These are phyloP conservation scores for Ridgeia piscesae DNA, from an alignment of 1,140 invertebrate genomes.

Conservation along the genomic window DNA sequence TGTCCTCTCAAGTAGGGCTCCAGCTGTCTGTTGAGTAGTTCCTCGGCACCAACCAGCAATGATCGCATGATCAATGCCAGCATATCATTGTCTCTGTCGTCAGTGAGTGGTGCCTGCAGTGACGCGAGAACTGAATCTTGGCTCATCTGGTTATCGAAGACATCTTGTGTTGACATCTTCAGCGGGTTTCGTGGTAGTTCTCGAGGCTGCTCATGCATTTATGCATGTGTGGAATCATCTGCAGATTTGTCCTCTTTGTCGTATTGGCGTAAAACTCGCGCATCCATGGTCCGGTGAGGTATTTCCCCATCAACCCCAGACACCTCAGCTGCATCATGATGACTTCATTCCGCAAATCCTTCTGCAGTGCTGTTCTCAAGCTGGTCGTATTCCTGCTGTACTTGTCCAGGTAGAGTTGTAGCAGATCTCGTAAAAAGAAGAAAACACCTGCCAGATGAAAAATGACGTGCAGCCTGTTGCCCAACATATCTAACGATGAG, in stretches of 20 bases:
- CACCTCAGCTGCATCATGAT: neutral
- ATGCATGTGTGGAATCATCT: neutral
- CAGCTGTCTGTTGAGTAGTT: neutral
- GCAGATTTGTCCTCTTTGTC: neutral
- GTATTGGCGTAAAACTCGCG: slow-evolving; percentile 2
- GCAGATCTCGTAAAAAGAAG: neutral
- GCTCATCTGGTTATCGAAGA: neutral
- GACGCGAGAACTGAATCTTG: neutral
- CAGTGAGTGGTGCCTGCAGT: neutral
- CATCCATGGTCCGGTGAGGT: slow-evolving; percentile 13
- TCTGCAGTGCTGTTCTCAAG: neutral
- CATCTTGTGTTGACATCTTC: neutral
- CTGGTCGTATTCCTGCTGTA: too few species aligned
- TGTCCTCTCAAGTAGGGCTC: neutral
- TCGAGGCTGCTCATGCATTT: neutral
- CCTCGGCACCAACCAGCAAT: neutral
- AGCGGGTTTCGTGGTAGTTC: neutral
- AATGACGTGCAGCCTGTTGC: slow-evolving; percentile 8
- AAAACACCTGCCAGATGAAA: slow-evolving; percentile 7
- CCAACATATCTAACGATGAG: neutral
- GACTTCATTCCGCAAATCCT: neutral
- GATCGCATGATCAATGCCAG: neutral
- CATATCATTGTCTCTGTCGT: neutral
- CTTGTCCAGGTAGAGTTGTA: neutral
- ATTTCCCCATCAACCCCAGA: slow-evolving; percentile 15